Conservation (phyloP, 2,113 vertebrate genomes). For the Chamaea fasciata region DNA sequence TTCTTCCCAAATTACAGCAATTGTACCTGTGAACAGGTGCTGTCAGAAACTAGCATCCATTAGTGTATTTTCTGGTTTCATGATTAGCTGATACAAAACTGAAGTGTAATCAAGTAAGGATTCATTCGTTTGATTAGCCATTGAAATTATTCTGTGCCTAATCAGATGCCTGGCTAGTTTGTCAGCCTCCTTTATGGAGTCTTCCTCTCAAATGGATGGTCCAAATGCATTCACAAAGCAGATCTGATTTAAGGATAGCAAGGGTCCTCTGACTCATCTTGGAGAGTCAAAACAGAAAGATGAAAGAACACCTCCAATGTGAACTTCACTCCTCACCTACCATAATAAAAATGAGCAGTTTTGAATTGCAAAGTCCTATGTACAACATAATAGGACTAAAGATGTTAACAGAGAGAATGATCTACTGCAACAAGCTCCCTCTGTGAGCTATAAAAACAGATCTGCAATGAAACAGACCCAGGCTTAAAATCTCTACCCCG, state of each 20-base stretch:
- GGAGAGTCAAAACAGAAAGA: slow-evolving; percentile 23
- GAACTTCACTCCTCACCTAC: neutral
- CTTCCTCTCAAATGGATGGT: slow-evolving; percentile 59
- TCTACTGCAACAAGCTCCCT: neutral
- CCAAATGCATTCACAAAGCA: slow-evolving; percentile 61
- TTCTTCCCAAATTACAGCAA: slow-evolving; percentile 56
- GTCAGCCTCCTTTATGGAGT: slow-evolving; percentile 59
- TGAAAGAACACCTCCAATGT: slow-evolving; percentile 32
- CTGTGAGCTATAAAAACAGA: neutral
- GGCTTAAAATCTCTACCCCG: neutral
- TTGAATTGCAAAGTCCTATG: neutral
- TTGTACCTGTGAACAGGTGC: slow-evolving; percentile 61
- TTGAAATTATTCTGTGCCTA: slow-evolving; percentile 75
- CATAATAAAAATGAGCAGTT: neutral
- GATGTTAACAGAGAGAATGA: neutral
- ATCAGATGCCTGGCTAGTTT: slow-evolving; percentile 74
- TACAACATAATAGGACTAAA: neutral
- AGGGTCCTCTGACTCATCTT: neutral
- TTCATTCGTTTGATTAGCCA: slow-evolving; percentile 76
- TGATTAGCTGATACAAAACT: slow-evolving; percentile 76
- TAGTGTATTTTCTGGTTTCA: slow-evolving; percentile 62
- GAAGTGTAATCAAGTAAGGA: slow-evolving; percentile 75
- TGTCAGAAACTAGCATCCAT: slow-evolving; percentile 38
- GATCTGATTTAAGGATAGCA: slow-evolving; percentile 55
- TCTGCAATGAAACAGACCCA: neutral